Conservation (phyloP, 1,140 invertebrate species). For the Musca vetustissima region DNA sequence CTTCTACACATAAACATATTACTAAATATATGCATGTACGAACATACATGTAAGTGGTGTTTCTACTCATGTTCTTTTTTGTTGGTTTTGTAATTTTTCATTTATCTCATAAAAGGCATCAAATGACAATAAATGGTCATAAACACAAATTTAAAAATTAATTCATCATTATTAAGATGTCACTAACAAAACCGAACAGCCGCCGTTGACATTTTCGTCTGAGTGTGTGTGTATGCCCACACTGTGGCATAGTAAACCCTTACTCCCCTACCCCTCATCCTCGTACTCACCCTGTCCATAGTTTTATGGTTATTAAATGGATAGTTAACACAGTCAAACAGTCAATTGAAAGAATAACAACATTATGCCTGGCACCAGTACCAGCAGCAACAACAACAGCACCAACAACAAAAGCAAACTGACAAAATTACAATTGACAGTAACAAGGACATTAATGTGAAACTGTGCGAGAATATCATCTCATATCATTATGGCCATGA, state of each 20-base stretch:
- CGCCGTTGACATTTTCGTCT: slow-evolving; percentile 8
- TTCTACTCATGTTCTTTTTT: too few species aligned
- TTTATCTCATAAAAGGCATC: slow-evolving; percentile 21
- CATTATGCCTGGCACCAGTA: neutral
- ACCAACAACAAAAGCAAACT: neutral
- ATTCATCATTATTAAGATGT: slow-evolving; percentile 24
- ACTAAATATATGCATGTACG: too few species aligned
- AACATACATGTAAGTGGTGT: too few species aligned
- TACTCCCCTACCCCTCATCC: too few species aligned
- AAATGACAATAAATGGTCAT: slow-evolving; percentile 9
- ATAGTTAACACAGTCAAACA: slow-evolving; percentile 17
- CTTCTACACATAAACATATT: too few species aligned
- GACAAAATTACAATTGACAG: slow-evolving; percentile 15
- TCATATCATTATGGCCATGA: too few species aligned
- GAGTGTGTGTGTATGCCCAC: neutral
- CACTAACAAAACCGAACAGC: neutral
- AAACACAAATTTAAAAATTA: slow-evolving; percentile 24
- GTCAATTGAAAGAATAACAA: neutral
- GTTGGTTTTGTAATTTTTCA: too few species aligned
- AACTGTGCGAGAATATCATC: too few species aligned
- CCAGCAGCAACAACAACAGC: neutral
- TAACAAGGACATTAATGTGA: slow-evolving; percentile 10
- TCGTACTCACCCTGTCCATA: neutral
- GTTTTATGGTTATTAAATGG: slow-evolving; percentile 24
- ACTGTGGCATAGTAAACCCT: too few species aligned